Conservation (phyloP, 1,140 invertebrate species). For the Aethina tumida region DNA sequence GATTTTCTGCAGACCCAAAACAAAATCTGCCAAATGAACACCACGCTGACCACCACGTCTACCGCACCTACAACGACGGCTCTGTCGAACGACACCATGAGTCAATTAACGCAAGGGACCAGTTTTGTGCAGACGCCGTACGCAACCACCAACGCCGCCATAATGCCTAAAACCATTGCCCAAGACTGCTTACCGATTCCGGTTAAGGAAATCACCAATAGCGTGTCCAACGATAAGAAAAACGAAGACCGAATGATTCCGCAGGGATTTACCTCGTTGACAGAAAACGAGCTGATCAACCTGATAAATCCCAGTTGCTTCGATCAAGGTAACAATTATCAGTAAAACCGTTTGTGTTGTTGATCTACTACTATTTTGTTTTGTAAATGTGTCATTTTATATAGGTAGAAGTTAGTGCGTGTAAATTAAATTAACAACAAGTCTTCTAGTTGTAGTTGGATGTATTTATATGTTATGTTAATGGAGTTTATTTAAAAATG, state of each 20-base stretch:
- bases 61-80: slow-evolving; percentile 6
- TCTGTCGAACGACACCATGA: slow-evolving; percentile 8
- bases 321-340: slow-evolving; percentile 53
- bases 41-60: slow-evolving; percentile 8
- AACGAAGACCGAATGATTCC: slow-evolving; percentile 43
- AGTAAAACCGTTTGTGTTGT: slow-evolving; percentile 14
- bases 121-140: slow-evolving; percentile 7
- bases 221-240: slow-evolving; percentile 18
- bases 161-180: slow-evolving; percentile 5
- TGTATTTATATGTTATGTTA: background rate
- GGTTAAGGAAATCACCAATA: slow-evolving; percentile 22
- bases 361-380: slow-evolving; percentile 11
- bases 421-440: background rate
- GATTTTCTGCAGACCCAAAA: slow-evolving; percentile 42
- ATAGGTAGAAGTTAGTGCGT: slow-evolving; percentile 1
- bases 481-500: slow-evolving; percentile 1
- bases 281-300: slow-evolving; percentile 72
- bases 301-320: slow-evolving; percentile 81
- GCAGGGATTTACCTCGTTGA: slow-evolving; percentile 68
- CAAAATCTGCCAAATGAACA: slow-evolving; percentile 23
- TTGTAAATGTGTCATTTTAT: slow-evolving; percentile 6
- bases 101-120: slow-evolving; percentile 2
- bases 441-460: background rate
- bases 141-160: slow-evolving; percentile 13
- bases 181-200: slow-evolving; percentile 20